phyloP scores from a whole-genome alignment of 2,888 invertebrate genomes.

The Zygogramma bicolorata region DNA sequence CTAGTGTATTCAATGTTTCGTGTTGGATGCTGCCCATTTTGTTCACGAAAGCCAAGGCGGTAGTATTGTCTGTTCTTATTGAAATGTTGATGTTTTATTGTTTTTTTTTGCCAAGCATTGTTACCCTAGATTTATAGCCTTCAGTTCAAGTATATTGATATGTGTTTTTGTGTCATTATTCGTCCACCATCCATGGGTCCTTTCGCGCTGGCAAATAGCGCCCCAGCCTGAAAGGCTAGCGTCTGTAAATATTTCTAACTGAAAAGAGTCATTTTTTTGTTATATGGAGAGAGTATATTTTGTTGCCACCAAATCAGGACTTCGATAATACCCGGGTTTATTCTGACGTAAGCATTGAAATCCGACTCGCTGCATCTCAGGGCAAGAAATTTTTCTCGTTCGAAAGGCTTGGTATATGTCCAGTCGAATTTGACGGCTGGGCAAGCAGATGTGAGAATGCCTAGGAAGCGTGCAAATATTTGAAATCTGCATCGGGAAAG shows the following conservation, averaged over 20 bases:
- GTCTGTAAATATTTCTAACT: not conserved
- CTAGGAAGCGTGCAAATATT: not conserved
- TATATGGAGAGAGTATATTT: not conserved
- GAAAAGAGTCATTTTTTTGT: not conserved
- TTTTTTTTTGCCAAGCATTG: not conserved
- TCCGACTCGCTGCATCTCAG: not conserved
- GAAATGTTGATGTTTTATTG: not conserved
- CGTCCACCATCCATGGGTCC: constrained; percentile 1
- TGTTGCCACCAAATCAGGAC: not conserved
- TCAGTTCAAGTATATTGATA: not conserved
- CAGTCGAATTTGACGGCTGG: not conserved
- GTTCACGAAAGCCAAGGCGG: not conserved
- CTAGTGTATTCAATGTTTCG: not conserved
- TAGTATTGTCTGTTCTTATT: not conserved
- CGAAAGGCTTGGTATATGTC: not conserved
- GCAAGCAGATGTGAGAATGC: not conserved
- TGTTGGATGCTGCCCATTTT: not conserved
- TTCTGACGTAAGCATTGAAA: not conserved
- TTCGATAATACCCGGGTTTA: not conserved
- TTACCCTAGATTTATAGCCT: not conserved
- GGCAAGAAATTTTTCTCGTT: not conserved
- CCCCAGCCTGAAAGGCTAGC: not conserved
- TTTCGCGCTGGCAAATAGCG: not conserved
- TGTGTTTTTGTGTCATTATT: not conserved
- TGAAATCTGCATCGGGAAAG: not conserved